phyloP scores from a whole-genome alignment of 2,888 invertebrate genomes.

The Drosophila mimetica region DNA sequence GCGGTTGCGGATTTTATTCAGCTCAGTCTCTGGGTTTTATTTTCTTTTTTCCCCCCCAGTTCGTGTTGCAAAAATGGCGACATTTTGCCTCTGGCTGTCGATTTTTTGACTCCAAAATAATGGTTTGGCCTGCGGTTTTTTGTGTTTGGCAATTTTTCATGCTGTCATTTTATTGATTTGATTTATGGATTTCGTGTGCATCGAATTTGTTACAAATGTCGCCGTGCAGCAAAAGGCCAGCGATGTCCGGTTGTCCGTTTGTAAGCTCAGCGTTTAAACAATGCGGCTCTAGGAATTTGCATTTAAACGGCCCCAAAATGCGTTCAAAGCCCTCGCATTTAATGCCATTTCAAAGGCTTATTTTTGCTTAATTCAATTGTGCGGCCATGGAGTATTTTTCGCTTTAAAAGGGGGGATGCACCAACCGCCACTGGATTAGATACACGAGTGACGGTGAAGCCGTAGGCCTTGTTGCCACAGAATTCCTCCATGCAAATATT shows the following conservation, averaged over 20 bases:
- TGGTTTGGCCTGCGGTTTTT: constrained; percentile 60
- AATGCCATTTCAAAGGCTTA: constrained; percentile 4
- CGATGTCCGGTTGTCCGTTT: constrained; percentile 14
- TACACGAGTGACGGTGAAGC: not conserved
- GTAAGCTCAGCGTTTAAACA: not conserved
- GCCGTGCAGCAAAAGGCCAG: constrained; percentile 21
- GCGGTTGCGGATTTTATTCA: constrained; percentile 40
- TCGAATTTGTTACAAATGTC: constrained; percentile 58
- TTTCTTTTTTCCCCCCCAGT: not conserved
- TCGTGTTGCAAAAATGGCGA: constrained; percentile 28
- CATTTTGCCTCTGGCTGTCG: constrained; percentile 19
- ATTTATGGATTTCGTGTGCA: constrained; percentile 63
- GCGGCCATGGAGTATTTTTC: constrained; percentile 3
- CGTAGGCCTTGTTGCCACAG: constrained; percentile 32
- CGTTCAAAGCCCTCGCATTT: constrained; percentile 5
- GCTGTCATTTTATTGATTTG: constrained; percentile 72
- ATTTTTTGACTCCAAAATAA: constrained; percentile 53
- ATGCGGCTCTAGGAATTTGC: constrained; percentile 15
- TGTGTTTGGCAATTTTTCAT: constrained; percentile 65
- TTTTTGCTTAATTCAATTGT: constrained; percentile 30
- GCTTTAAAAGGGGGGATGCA: constrained; percentile 27
- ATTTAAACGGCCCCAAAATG: constrained; percentile 17
- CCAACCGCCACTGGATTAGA: constrained; percentile 24
- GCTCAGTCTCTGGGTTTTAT: not conserved
- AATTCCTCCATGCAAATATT: constrained; percentile 29